phyloP scores from a whole-genome alignment of 2,888 invertebrate genomes.

The Lordiphosa fenestrarum region DNA sequence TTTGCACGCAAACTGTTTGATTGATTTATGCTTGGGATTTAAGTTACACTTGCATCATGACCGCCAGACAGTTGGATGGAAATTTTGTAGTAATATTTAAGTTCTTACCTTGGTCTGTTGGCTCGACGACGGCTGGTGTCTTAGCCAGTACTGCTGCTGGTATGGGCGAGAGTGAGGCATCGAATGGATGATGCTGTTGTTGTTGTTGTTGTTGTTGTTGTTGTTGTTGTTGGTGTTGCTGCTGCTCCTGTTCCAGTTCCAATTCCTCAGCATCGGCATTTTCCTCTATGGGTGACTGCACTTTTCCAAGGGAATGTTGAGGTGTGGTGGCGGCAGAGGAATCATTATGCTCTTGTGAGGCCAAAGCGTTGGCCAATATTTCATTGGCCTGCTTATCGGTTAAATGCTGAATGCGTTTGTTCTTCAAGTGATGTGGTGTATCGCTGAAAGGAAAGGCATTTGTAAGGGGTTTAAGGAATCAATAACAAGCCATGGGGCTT shows the following conservation, averaged over 20 bases:
- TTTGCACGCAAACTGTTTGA: no score
- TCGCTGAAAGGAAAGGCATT: conserved; percentile 87
- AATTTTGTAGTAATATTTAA: conserved; percentile 28
- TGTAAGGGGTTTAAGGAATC: neutral
- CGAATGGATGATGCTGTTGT: conserved; percentile 64
- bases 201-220: conserved; percentile 1
- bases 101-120: conserved; percentile 45
- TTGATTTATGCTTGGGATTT: no score
- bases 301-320: conserved; percentile 61
- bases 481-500: neutral
- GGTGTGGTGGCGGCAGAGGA: conserved; percentile 25
- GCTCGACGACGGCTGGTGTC: conserved; percentile 16
- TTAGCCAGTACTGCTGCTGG: conserved; percentile 37
- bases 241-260: conserved; percentile 52
- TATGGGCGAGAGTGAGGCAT: conserved; percentile 76
- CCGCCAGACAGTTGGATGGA: no score
- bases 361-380: conserved; percentile 81
- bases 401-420: conserved; percentile 91
- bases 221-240: conserved; percentile 15
- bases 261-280: conserved; percentile 67
- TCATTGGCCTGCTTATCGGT: conserved; percentile 87
- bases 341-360: conserved; percentile 72
- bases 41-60: no score
- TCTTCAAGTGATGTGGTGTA: conserved; percentile 99
- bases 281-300: conserved; percentile 77